Evolutionary conservation across 2,888 invertebrate species (phyloP), one percentile per base, ranked within the genome.

Genomic region (Calephelis perditalis): DNA sequence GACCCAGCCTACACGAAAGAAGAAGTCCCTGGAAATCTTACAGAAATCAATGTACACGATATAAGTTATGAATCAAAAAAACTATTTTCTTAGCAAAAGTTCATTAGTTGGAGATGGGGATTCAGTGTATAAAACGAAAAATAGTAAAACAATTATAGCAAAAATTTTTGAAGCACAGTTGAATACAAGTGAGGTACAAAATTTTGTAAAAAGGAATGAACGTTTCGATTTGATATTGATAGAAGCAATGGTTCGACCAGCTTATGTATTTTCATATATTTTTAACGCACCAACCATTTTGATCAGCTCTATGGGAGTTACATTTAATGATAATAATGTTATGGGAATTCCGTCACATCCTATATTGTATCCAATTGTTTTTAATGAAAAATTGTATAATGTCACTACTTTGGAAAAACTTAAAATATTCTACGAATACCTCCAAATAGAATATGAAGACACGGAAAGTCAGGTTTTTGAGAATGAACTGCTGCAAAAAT

Each of bases 1-100:
- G 63, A 82, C 62, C 81, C 84, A 0, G 69, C 59, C 3, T 67
- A 64, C 45, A 57, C 63, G 7, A 79, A 82, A 15, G 80, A 86
- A 1, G 12, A 67, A 40, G 12, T 70, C 3, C 69, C 82, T 0
- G 49, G 62, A 0, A 82, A 81, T 62, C 56, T 79, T 1, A 78
- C 71, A 12, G 77, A 82, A 70, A 79, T 82, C 1, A 77, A 81
- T 61, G 62, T 79, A 0, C 76, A 76, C 15, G 71, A 78, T 26
- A 26, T 74, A 44, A 77, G 40, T 8, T 40, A 88, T 57, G 66
- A n/a, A 47, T 5, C 26, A 52, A 2, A 58, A n/a, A 43, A 46
- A 52, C 9, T 45, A 45, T 15, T 37, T 59, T 57, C 36, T 44
- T 35, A 40, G 45, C 37, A 49, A 62, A 44, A 52, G 57, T 44